Percentiles rank a stretch among this genome's conserved stretches.
These are phyloP conservation scores for Agapornis canus DNA, from an alignment of 2,797 vertebrate species.

Conservation along the genomic window DNA sequence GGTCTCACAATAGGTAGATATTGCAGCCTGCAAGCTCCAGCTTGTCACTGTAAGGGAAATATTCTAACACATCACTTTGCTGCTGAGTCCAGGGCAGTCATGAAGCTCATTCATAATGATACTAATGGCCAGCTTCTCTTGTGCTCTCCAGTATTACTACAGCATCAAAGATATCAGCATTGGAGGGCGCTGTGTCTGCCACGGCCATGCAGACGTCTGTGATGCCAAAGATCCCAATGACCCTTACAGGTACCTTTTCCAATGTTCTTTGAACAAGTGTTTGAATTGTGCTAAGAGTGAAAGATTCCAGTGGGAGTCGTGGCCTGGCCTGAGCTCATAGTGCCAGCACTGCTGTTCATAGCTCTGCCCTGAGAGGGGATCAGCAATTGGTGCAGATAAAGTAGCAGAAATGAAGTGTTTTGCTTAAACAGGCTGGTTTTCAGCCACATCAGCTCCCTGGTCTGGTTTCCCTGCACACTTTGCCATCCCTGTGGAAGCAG, in stretches of 20 bases:
- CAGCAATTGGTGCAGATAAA: neutral
- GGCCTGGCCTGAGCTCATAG: neutral
- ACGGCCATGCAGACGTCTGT: slow-evolving; percentile 89
- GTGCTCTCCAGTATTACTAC: slow-evolving; percentile 84
- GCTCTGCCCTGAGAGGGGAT: neutral
- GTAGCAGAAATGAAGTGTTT: neutral
- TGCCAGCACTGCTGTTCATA: rapidly evolving
- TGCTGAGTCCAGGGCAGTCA: neutral
- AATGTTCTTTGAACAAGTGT: neutral
- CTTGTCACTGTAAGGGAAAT: neutral
- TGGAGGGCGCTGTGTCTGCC: slow-evolving; percentile 86
- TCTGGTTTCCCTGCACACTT: neutral
- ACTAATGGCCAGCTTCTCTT: neutral
- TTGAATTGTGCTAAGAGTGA: neutral
- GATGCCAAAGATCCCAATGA: slow-evolving; percentile 87
- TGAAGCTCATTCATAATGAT: neutral
- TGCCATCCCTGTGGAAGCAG: neutral
- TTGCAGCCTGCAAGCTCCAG: neutral
- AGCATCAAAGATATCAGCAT: slow-evolving; percentile 93
- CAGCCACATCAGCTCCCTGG: neutral
- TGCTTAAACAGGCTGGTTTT: neutral
- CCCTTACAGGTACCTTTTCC: slow-evolving; percentile 88
- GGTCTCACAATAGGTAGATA: neutral
- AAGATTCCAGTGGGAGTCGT: neutral
- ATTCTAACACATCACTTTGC: rapidly evolving